Base-by-base conservation (phyloP, 2,797 vertebrate species). In the Epinephelus coioides region DNA sequence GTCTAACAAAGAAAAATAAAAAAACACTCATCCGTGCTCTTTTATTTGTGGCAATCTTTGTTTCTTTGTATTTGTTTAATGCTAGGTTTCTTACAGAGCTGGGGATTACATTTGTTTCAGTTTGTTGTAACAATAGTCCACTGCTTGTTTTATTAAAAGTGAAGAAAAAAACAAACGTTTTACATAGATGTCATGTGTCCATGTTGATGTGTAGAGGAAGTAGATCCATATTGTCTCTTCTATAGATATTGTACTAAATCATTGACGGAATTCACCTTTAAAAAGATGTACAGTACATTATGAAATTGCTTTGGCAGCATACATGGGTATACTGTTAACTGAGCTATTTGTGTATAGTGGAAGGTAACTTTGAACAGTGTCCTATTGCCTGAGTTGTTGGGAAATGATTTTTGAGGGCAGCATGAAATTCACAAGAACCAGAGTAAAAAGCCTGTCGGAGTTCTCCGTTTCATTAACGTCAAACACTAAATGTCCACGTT, bases 241-340 rank as follows among this genome's bases (percentile, higher is more conserved):
- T 89, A 95, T 96, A 95, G 96, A 96, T 95, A 97, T 97, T 96
- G 96, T 97, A 95, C 94, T 94, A 95, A 95, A 92, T 93, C 94
- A 95, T 81, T 93, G 91, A 94, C 83, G 69, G 87, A 95, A 79
- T 93, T 93, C 94, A 92, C 95, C 86, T 88, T 87, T 92, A 93
- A 94, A 93, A 92, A 94, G 83, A 91, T 96, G 96, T 96, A 95
- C 88, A 88, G 87, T 83, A 87, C 92, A 92, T 95, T 91, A 94
- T 94, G 88, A 86, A 93, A 85, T 95, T 88, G 92, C 94, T 93
- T 94, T 94, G 92, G 94, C 95, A 94, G 95, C 93, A 85, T 89
- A 95, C 88, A 80, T 93, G 89, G 93, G 92, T 94, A 88, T 94
- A 94, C 84, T 81, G 79, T 83, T 73, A 90, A 94, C 90, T 95